Evolutionary conservation across 2,888 invertebrate genomes (phyloP).

Genomic region (Ceriagrion tenellum): DNA sequence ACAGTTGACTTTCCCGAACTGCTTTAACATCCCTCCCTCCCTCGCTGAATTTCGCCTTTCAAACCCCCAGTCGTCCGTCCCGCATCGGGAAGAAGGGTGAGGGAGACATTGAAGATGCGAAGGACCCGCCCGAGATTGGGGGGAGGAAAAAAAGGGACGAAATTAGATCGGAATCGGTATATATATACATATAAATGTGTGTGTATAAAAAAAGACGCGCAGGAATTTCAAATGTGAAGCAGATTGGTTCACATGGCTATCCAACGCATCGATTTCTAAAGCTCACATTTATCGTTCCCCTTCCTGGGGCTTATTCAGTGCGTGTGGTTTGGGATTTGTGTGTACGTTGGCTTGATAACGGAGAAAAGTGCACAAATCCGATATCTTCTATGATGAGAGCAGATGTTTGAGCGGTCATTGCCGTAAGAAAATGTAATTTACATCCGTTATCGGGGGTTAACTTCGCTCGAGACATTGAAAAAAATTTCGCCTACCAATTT

Average conservation of each 20-base stretch:
- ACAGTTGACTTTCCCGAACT: conserved; percentile 46
- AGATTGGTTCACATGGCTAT: conserved; percentile 47
- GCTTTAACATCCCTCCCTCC: conserved; percentile 47
- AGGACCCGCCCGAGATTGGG: not conserved
- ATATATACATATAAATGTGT: no score
- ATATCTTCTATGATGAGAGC: no score
- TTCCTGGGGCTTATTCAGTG: no score
- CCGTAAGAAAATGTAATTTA: no score
- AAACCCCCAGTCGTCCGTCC: not conserved
- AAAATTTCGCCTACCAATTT: no score
- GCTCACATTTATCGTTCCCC: no score
- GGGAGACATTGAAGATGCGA: not conserved
- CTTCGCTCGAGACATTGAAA: no score
- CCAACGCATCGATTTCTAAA: conserved; percentile 62
- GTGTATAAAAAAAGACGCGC: not conserved
- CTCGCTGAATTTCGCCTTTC: conserved; percentile 9
- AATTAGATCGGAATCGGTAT: not conserved
- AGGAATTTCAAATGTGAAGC: not conserved
- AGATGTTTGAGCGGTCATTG: no score
- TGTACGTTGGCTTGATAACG: no score
- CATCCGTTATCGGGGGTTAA: no score
- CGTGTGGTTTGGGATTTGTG: no score
- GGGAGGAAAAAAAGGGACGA: not conserved
- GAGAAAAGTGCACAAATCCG: no score
- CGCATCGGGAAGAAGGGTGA: not conserved